Base-by-base conservation (phyloP, 2,113 vertebrate genomes). In the Cynopterus brachyotis region DNA sequence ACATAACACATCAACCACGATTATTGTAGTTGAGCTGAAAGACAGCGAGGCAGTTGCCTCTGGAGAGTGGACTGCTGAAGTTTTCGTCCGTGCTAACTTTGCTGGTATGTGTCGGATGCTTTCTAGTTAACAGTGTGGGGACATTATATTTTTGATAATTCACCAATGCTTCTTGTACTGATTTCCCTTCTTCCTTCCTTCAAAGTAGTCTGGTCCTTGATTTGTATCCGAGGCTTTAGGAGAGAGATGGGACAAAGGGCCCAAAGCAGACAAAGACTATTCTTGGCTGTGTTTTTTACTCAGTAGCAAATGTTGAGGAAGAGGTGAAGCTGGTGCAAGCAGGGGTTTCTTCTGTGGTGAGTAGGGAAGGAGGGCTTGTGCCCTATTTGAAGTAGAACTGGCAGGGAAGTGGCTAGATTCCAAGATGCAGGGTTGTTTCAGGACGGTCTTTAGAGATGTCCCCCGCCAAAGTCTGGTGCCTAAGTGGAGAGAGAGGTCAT, bases 161-260 rank as follows among this genome's bases (percentile, higher is more conserved):
- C 37, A 70, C 11, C 81, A 73, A 19, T 7, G 67, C 57, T 30
- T 76, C 47, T 78, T 59, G 57, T 30, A 24, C 55, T 82, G 9
- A 55, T 45, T 82, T 95, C 93, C 53, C 70, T 66, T 75, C 17
- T 40, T 81, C 66, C 22, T 87, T 92, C 10, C 37, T 92, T 94
- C 28, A 62, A 5, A 15, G 32, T n/a, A 28, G 13, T 96, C 70
- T 86, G 50, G 57, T 17, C 32, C n/a, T 13, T n/a, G 35, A 3
- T 81, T 28, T 85, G 66, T 67, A 50, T 32, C 50, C 11, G 66
- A 32, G 47, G 10, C 20, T 57, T 89, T 57, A 70, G 69, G 40
- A 62, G 47, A 67, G 45, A 40, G 8, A 79, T 9, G 15, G 13
- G 37, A 62, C 45, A 37, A 95, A 75, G 42, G 59, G 9, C 35